Conservation (phyloP, 2,113 vertebrate genomes). For the Rattus norvegicus region GRCr8 NC_086036.1:24398001-24398500, state of each 20-base stretch:
- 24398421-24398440: not conserved
- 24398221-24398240: not conserved
- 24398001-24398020: not conserved
- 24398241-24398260: not conserved
- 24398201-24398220: not conserved
- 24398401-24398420: not conserved
- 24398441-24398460: not conserved
- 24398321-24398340: not conserved
- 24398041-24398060: not conserved
- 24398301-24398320: not conserved
- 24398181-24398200: not conserved
- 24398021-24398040: not conserved
- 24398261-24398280: not conserved
- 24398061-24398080: not conserved
- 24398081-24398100: not conserved
- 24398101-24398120: too few relatives aligned
- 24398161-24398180: not conserved
- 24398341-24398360: not conserved
- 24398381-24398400: not conserved
- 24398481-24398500: not conserved
- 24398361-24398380: not conserved
- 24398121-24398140: accelerated
- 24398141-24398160: not conserved
- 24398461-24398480: not conserved
- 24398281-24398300: not conserved